A percentile compares a stretch with the other conserved stretches of the same genome.
These are phyloP conservation scores for Nasonia giraulti DNA, from an alignment of 1,140 invertebrate species.

Conservation along the genomic window DNA sequence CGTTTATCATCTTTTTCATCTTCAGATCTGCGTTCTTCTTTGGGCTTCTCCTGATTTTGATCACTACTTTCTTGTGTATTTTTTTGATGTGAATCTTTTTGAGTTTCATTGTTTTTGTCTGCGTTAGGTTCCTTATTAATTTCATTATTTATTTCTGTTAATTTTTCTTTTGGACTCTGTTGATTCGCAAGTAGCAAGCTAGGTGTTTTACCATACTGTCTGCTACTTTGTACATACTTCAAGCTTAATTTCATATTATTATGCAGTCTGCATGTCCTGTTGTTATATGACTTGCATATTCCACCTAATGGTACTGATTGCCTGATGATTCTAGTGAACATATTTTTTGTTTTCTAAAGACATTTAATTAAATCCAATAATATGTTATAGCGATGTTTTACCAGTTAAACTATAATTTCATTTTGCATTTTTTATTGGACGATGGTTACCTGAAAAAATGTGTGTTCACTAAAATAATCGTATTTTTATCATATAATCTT, in stretches of 20 bases:
- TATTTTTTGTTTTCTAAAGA: neutral
- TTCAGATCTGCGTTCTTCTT: neutral
- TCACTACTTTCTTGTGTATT: neutral
- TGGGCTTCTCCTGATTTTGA: neutral
- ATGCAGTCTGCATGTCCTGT: neutral
- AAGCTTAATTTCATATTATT: conserved; percentile 4
- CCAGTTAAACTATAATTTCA: neutral
- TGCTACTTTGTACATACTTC: neutral
- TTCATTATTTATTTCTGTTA: neutral
- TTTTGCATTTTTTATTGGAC: neutral
- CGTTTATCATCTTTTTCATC: too few species aligned
- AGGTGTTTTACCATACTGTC: neutral
- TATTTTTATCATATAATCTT: neutral
- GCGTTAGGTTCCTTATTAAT: neutral
- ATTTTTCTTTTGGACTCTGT: conserved; percentile 12
- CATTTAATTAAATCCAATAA: conserved; percentile 18
- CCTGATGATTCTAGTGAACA: conserved; percentile 15
- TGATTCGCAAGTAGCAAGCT: neutral
- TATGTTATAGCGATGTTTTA: neutral
- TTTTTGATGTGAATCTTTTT: neutral
- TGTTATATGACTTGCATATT: conserved; percentile 12
- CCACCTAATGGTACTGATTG: neutral
- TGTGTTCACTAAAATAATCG: neutral
- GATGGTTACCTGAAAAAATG: neutral
- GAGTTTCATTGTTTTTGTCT: neutral